Base-by-base conservation (phyloP, 2,888 invertebrate genomes). In the Crioceris asparagi region DNA sequence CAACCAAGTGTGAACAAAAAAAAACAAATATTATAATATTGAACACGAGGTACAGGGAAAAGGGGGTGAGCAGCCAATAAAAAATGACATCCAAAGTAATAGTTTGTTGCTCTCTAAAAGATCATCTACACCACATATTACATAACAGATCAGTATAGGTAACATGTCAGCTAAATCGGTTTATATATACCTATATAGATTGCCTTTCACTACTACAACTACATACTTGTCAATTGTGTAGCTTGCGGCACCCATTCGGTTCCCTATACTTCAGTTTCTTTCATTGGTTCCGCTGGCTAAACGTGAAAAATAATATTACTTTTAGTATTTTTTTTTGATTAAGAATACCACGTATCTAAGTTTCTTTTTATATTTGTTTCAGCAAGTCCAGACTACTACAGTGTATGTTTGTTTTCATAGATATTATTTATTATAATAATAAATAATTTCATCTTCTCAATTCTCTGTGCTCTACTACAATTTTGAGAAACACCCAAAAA, bases 221-320 rank as follows among this genome's bases (percentile, higher is more conserved):
- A 72, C 72, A 68, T 72, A 72, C 71, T 72, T 72, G 71, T 70
- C 70, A 48, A 69, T 65, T 69, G 69, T n/a, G n/a, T 70, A 67
- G 70, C 69, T 68, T 66, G 61, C 61, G 65, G 69, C 67, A 66
- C 69, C 68, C 69, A 59, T 57, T 48, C n/a, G 52, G 52, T 65
- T 67, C 68, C 69, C 75, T 77, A 77, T 70, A 77, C 77, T 74
- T 77, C 77, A 72, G 77, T 77, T 75, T 77, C 77, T 74, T 74
- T 75, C 72, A 77, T 75, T 67, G 75, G 75, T 74, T 77, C 77
- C 70, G 76, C 75, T 70, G 75, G 76, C 77, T 77, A 71, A 70
- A 74, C 74, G 71, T 66, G 43, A 52, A 47, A 54, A 66, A 70
- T 65, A 63, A 43, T 42, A 21, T n/a, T n/a, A n/a, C n/a, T n/a